Evolutionary conservation across 2,113 vertebrate species (phyloP).

Genomic region (Bujurquina vittata): DNA sequence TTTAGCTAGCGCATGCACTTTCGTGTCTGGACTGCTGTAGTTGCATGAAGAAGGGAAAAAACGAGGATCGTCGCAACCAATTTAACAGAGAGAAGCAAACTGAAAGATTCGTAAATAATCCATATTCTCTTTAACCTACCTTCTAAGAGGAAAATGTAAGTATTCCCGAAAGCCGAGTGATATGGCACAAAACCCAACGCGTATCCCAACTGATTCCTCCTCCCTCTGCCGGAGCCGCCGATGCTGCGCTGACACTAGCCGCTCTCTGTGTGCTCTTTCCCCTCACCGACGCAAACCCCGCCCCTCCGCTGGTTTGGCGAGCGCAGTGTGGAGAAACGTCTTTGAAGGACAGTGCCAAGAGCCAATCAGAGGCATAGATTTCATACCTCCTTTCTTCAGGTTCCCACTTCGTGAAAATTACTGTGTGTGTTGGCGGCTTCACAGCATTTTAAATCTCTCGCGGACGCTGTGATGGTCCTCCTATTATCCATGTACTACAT

Average conservation of each 20-base stretch:
- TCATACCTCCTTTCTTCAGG: conserved; percentile 11
- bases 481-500: background rate
- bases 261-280: conserved; percentile 46
- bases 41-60: background rate
- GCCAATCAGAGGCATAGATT: conserved; percentile 44
- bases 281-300: conserved; percentile 34
- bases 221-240: conserved; percentile 58
- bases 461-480: background rate
- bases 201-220: conserved; percentile 57
- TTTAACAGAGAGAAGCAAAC: background rate
- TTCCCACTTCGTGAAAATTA: conserved; percentile 22
- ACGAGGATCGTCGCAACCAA: background rate
- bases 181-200: conserved; percentile 47
- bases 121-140: conserved; percentile 54
- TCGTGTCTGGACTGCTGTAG: conserved; percentile 42
- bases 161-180: conserved; percentile 57
- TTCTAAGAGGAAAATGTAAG: conserved; percentile 57
- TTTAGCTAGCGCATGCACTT: conserved; percentile 73
- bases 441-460: background rate
- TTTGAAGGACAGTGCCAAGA: conserved; percentile 17
- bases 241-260: conserved; percentile 51
- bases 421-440: background rate
- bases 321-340: background rate
- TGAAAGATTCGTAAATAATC: background rate
- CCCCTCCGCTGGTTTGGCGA: conserved; percentile 25